phyloP scores from a whole-genome alignment of 2,113 vertebrate genomes.

The Blennius ocellaris region DNA sequence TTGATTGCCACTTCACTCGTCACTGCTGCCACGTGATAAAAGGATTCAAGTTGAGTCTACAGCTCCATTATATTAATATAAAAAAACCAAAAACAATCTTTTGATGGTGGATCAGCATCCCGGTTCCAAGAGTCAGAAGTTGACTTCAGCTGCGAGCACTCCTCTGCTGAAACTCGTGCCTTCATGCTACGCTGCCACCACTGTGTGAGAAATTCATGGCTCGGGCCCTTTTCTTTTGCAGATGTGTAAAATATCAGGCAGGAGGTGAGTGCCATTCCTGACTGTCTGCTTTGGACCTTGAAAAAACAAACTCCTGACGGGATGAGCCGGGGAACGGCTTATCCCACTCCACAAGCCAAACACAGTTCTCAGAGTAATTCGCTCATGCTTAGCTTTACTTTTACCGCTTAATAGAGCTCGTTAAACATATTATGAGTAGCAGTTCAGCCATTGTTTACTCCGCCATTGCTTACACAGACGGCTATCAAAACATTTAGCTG shows the following conservation, averaged over 20 bases:
- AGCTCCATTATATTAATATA: too few species aligned
- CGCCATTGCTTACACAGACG: not conserved
- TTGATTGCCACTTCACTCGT: too few species aligned
- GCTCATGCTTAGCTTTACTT: not conserved
- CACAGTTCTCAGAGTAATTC: not conserved
- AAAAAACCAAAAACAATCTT: too few species aligned
- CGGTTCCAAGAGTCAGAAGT: too few species aligned
- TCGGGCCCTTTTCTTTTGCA: too few species aligned
- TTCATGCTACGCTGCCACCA: conserved; percentile 47
- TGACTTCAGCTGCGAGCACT: too few species aligned
- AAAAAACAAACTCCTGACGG: conserved; percentile 19
- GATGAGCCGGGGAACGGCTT: conserved; percentile 17
- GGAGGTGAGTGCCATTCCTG: conserved; percentile 24
- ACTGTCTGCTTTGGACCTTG: conserved; percentile 44
- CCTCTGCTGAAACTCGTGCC: conserved; percentile 46
- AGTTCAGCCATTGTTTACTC: conserved; percentile 5
- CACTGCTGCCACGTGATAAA: too few species aligned
- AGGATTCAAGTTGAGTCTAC: too few species aligned
- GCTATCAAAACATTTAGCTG: conserved; percentile 21
- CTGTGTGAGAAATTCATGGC: conserved; percentile 38
- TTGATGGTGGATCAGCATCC: too few species aligned
- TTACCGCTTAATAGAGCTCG: not conserved
- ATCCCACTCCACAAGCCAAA: conserved; percentile 32
- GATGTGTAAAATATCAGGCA: conserved; percentile 32
- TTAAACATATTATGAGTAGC: not conserved